Base-by-base conservation (phyloP, 2,113 vertebrate species). In the Rhea americana region DNA sequence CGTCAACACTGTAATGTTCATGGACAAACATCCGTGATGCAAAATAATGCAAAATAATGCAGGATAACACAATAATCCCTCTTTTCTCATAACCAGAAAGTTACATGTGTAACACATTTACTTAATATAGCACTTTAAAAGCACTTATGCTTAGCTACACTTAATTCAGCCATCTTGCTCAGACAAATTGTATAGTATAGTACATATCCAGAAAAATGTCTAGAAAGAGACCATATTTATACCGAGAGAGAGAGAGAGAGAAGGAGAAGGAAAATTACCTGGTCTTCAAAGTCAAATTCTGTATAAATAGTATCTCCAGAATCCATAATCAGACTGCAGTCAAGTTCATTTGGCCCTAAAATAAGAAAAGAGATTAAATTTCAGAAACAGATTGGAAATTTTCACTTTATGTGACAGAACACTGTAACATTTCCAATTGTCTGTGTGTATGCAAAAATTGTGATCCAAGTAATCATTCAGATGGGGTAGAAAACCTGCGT, bases 301-400 rank as follows among this genome's bases (percentile, higher is more conserved):
- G 96, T 90, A 61, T 98, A 99, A 78, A 96, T 85, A 65, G 96
- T 55, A 74, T 98, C 98, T 95, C 97, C 98, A 77, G 96, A 95
- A 93, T 99, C 99, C 90, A 98, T 96, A 82, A 98, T 74, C 48
- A 99, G 95, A 65, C 96, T 98, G 95, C 98, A 98, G 51, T 99
- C 99, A 76, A 98, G 96, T 90, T 99, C 99, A 82, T 98, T 97
- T 75, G 98, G 95, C 73, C 98, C 99, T 99, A 97, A 51, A 95
- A 94, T 70, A 89, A 15, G 41, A 94, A 90, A 82, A 26, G 80
- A 95, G 89, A 85, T 55, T 17, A 70, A 55, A 85, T 21, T 53
- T 93, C 39, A 89, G 84, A 93, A 92, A 66, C 28, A 14, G 15
- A 66, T 30, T 48, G 13, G 30, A 71, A 91, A 56, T 41, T 63